Base-by-base conservation (phyloP, 2,888 invertebrate genomes). In the Eristalis arbustorum region DNA sequence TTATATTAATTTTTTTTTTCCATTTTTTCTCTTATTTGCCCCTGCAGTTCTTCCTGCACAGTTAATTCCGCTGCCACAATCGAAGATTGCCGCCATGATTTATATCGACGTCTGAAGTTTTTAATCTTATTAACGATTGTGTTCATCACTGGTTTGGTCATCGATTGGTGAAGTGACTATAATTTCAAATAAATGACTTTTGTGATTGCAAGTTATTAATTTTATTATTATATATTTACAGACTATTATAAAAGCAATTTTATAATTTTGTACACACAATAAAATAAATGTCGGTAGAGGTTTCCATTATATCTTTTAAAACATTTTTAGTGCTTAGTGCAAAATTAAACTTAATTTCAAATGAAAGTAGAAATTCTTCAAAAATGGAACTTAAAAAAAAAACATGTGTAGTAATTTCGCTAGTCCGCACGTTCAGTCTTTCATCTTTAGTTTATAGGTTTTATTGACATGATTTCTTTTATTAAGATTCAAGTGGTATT, bases 21-120 rank as follows among this genome's bases (percentile, higher is more conserved):
- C 77, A 42, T 68, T 28, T 72, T 73, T 37, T 62, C 13, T 71
- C 77, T 56, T 74, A 69, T 85, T 81, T 77, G 56, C 63, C 57
- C 67, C 34, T 71, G 74, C 49, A 74, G 42, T 82, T 85, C 68
- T 31, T 59, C 59, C 49, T 76, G 76, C 67, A 49, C 56, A 81
- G 81, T 81, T 74, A 77, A 77, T 81, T 77, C 64, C 66, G 34
- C 74, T 59, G 69, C 81, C 80, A 25, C 80, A 67, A 75, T 76
- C 42, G 75, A 66, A 40, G 76, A 34, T 49, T 81, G 67, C 75
- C 71, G 62, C 61, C 66, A 56, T 67, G 66, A 71, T 82, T 76
- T 76, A 66, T 57, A 75, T 67, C 71, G 79, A 56, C 61, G 49
- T 75, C 40, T n/a, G 42, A 68, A 66, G 57, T 40, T 18, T 76